Evolutionary conservation across 2,888 invertebrate genomes (phyloP).

Genomic region (Notodonta dromedarius): DNA sequence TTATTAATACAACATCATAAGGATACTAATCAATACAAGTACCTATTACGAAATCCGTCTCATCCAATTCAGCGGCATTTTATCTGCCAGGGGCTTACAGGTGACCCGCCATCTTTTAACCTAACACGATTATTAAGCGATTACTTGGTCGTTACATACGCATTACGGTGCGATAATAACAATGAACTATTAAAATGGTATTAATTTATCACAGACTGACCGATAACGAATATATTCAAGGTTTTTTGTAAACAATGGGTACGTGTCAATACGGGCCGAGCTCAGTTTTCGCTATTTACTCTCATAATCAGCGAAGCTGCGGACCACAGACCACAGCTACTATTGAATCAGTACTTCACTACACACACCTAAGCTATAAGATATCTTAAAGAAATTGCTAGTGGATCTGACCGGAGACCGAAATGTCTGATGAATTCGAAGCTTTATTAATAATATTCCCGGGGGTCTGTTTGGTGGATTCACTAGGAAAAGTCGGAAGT

Average conservation of each 20-base stretch:
- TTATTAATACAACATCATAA: background rate
- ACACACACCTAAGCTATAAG: too few species aligned
- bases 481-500: too few species aligned
- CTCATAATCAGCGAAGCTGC: background rate
- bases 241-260: slow-evolving; percentile 27
- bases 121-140: slow-evolving; percentile 61
- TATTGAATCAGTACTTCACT: too few species aligned
- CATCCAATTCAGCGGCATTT: slow-evolving; percentile 31
- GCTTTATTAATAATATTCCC: too few species aligned
- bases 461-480: too few species aligned
- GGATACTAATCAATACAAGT: background rate
- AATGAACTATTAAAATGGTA: slow-evolving; percentile 56
- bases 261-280: background rate
- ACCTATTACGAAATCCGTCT: background rate
- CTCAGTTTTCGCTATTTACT: slow-evolving; percentile 17
- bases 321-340: too few species aligned
- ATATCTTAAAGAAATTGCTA: too few species aligned
- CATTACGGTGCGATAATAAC: slow-evolving; percentile 55
- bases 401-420: too few species aligned
- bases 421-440: too few species aligned
- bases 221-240: slow-evolving; percentile 43
- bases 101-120: slow-evolving; percentile 47
- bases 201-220: slow-evolving; percentile 57
- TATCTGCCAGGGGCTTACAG: slow-evolving; percentile 26
- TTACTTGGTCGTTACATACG: slow-evolving; percentile 62